Evolutionary conservation across 2,797 vertebrate species (phyloP).

Genomic region (Liasis olivaceus): DNA sequence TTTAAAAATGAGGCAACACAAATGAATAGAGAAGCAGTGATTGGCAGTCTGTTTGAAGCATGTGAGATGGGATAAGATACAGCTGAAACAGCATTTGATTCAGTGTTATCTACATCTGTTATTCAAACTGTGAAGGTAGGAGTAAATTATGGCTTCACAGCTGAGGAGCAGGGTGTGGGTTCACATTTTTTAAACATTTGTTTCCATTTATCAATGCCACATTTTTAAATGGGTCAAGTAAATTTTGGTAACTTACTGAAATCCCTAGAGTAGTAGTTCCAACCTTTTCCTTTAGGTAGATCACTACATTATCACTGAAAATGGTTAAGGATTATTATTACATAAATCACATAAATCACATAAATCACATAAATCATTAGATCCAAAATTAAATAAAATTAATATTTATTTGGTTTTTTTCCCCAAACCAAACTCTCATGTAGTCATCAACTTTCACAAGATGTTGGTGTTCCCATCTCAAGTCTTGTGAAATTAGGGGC

Average conservation of each 20-base stretch:
- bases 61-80: background rate
- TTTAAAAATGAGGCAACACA: background rate
- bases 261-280: accelerated
- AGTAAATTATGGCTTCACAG: background rate
- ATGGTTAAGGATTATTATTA: background rate
- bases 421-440: too few species aligned
- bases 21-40: background rate
- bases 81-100: background rate
- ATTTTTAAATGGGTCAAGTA: conserved; percentile 24
- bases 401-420: too few species aligned
- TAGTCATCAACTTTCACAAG: too few species aligned
- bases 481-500: too few species aligned
- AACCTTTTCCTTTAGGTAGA: background rate
- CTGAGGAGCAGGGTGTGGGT: background rate
- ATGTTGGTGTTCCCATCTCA: too few species aligned
- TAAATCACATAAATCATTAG: background rate
- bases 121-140: background rate
- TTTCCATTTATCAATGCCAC: background rate
- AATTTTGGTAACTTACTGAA: conserved; percentile 27
- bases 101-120: background rate
- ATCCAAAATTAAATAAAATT: background rate
- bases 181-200: background rate
- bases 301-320: background rate
- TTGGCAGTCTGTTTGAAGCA: background rate
- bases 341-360: background rate